These are phyloP conservation scores for Gnathochromis pfefferi DNA, from an alignment of 2,113 vertebrate species.

Conservation along the genomic window DNA sequence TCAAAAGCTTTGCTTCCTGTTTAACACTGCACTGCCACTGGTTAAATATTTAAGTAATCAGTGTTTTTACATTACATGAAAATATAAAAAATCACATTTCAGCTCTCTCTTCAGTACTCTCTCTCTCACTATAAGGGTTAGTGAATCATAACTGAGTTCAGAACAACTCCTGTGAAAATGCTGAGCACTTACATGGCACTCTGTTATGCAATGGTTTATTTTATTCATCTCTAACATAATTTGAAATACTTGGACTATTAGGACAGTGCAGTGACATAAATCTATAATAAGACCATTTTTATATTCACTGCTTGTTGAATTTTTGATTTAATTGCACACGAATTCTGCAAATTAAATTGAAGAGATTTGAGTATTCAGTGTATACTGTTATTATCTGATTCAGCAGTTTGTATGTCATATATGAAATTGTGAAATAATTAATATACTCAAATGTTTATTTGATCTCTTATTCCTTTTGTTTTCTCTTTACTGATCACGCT, in stretches of 20 bases:
- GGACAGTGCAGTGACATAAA: background rate
- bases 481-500: background rate
- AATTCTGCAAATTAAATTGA: background rate
- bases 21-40: background rate
- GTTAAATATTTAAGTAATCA: background rate
- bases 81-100: background rate
- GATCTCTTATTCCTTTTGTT: background rate
- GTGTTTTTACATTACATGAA: background rate
- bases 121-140: background rate
- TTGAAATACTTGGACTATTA: background rate
- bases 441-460: background rate
- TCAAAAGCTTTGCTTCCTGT: background rate
- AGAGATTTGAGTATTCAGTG: background rate
- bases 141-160: background rate
- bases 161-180: background rate
- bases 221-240: background rate
- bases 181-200: background rate
- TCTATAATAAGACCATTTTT: background rate
- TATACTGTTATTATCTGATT: background rate
- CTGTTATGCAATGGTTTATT: background rate
- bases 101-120: background rate
- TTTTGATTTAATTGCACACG: fast-evolving
- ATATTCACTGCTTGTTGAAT: background rate
- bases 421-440: fast-evolving
- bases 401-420: background rate